Percentiles rank a stretch among this genome's conserved stretches.
Conservation (phyloP, 2,113 vertebrate genomes). For the Thalassarche chlororhynchos region DNA sequence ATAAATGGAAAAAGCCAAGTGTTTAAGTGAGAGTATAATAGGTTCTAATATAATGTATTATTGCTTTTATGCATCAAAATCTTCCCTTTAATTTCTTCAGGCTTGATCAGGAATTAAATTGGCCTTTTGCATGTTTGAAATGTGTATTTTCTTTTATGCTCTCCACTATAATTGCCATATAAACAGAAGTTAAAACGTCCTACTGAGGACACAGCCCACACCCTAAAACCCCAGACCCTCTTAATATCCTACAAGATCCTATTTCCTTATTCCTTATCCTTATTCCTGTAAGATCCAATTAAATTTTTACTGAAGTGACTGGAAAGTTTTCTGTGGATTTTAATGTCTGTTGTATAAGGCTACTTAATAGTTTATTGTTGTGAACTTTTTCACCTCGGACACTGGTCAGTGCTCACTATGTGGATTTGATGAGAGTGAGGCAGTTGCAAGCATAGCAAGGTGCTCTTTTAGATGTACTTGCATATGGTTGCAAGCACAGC, state of each 20-base stretch:
- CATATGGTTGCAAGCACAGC: constrained; percentile 28
- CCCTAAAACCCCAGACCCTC: neutral
- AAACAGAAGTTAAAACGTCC: neutral
- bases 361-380: neutral
- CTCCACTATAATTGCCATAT: neutral
- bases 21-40: neutral
- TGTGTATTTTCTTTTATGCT: neutral
- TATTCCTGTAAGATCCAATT: neutral
- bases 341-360: neutral
- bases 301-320: neutral
- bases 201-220: neutral
- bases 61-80: neutral
- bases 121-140: neutral
- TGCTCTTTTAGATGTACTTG: constrained; percentile 4
- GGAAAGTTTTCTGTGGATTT: neutral
- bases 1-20: neutral
- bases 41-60: neutral
- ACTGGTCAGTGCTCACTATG: neutral
- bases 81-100: neutral
- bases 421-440: constrained; percentile 8
- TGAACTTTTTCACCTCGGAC: neutral
- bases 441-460: constrained; percentile 1
- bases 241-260: neutral
- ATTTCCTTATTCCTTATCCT: neutral
- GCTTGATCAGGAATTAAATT: neutral